Percentiles rank a stretch among this genome's conserved stretches.
These are phyloP conservation scores for Allolobophora icterica DNA, from an alignment of 2,888 invertebrate species.

Conservation along the genomic window DNA sequence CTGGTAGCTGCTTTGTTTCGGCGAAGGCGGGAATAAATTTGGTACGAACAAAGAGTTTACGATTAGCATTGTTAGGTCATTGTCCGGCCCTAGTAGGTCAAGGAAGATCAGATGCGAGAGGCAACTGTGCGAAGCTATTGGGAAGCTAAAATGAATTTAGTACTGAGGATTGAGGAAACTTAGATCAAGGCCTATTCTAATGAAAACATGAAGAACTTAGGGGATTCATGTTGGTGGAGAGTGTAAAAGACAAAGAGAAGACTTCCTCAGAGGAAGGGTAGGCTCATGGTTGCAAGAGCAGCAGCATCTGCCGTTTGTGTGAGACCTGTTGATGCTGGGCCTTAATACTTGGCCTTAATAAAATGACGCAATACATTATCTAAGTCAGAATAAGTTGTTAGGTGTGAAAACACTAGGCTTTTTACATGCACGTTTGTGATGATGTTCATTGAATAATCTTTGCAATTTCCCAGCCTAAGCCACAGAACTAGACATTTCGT, in stretches of 20 bases:
- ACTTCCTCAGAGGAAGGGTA: neutral
- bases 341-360: too few species aligned
- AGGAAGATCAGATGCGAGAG: neutral
- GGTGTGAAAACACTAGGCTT: too few species aligned
- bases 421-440: neutral
- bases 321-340: too few species aligned
- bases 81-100: neutral
- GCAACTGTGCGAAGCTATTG: neutral
- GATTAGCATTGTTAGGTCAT: constrained; percentile 7
- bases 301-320: too few species aligned
- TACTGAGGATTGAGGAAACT: neutral
- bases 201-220: neutral
- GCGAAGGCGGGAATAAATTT: too few species aligned
- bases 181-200: neutral
- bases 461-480: neutral
- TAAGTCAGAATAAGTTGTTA: too few species aligned
- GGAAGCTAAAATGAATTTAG: neutral
- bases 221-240: neutral
- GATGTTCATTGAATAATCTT: neutral
- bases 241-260: neutral
- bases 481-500: neutral
- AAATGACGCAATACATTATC: too few species aligned
- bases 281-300: too few species aligned
- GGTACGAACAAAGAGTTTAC: neutral
- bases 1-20: neutral